Conservation (phyloP, 2,888 invertebrate genomes). For the Rhamphomyia laevipes region DNA sequence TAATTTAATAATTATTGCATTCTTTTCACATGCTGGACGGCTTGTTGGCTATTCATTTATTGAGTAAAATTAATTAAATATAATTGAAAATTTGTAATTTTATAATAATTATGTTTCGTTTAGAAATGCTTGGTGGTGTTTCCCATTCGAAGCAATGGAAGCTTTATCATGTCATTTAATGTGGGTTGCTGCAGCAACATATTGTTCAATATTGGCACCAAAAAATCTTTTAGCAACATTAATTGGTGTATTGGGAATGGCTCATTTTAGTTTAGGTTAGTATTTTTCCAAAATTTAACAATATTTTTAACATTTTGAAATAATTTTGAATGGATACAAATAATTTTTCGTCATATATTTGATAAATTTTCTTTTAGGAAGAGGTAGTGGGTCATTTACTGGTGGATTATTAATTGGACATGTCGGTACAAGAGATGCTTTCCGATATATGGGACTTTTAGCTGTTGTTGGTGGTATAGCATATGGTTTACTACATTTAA, state of each 20-base stretch:
- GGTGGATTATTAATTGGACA: slow-evolving; percentile 67
- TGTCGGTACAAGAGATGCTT: slow-evolving; percentile 63
- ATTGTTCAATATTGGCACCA: slow-evolving; percentile 74
- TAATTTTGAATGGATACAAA: too few species aligned
- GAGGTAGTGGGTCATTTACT: slow-evolving; percentile 70
- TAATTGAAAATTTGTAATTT: not conserved
- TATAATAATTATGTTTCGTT: slow-evolving; percentile 4
- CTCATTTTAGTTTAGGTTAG: slow-evolving; percentile 67
- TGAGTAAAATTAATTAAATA: slow-evolving; percentile 44
- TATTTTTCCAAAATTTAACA: too few species aligned
- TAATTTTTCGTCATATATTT: not conserved
- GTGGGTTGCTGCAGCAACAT: slow-evolving; percentile 86
- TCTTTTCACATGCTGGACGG: slow-evolving; percentile 72
- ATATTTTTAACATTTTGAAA: too few species aligned
- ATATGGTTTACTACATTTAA: slow-evolving; percentile 58
- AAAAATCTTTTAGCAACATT: slow-evolving; percentile 72
- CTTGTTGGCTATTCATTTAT: slow-evolving; percentile 76
- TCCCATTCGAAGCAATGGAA: slow-evolving; percentile 79
- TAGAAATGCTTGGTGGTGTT: slow-evolving; percentile 83
- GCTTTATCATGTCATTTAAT: slow-evolving; percentile 74
- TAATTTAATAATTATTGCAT: slow-evolving; percentile 72
- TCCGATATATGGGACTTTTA: slow-evolving; percentile 64
- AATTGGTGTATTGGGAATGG: slow-evolving; percentile 77
- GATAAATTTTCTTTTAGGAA: slow-evolving; percentile 37
- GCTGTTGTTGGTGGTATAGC: slow-evolving; percentile 58